These are phyloP conservation scores for Danio aesculapii DNA, from an alignment of 2,797 vertebrate species.

Conservation along the genomic window DNA sequence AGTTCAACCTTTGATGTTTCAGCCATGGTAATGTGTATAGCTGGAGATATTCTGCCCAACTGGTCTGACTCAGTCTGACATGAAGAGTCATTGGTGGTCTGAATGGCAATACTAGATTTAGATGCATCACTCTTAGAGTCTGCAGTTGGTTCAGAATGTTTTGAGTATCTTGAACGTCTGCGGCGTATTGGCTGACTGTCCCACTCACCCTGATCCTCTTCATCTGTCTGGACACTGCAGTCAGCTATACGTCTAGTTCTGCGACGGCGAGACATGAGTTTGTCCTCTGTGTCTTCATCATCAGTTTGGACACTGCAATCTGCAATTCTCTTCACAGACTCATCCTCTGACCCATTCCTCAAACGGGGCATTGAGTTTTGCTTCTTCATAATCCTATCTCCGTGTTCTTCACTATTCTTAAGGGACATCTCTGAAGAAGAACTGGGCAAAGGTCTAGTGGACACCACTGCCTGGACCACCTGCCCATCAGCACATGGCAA, in stretches of 20 bases:
- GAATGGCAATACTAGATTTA: constrained; percentile 93
- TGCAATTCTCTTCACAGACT: constrained; percentile 85
- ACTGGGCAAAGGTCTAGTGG: constrained; percentile 89
- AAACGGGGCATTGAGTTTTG: constrained; percentile 97
- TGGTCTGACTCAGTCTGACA: constrained; percentile 96
- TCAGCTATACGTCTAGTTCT: constrained; percentile 90
- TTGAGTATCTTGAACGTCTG: constrained; percentile 88
- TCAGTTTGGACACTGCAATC: constrained; percentile 98
- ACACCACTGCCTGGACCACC: constrained; percentile 82
- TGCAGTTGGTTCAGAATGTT: constrained; percentile 85
- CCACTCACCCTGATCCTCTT: constrained; percentile 96
- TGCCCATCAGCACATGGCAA: constrained; percentile 83
- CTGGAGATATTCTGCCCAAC: constrained; percentile 89
- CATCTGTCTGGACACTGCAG: constrained; percentile 97
- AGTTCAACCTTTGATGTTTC: constrained; percentile 94
- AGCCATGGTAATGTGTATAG: constrained; percentile 93
- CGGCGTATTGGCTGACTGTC: constrained; percentile 93
- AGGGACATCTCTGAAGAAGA: constrained; percentile 96
- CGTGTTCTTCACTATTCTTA: constrained; percentile 87
- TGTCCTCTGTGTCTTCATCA: constrained; percentile 94
- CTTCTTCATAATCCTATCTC: constrained; percentile 90
- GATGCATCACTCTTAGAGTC: constrained; percentile 87
- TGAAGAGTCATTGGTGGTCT: constrained; percentile 95
- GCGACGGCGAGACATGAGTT: constrained; percentile 89
- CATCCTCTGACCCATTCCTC: constrained; percentile 88